Percentiles rank a stretch among this genome's conserved stretches.
Evolutionary conservation across 2,113 vertebrate genomes (phyloP).

Genomic region (Scatophagus argus): DNA sequence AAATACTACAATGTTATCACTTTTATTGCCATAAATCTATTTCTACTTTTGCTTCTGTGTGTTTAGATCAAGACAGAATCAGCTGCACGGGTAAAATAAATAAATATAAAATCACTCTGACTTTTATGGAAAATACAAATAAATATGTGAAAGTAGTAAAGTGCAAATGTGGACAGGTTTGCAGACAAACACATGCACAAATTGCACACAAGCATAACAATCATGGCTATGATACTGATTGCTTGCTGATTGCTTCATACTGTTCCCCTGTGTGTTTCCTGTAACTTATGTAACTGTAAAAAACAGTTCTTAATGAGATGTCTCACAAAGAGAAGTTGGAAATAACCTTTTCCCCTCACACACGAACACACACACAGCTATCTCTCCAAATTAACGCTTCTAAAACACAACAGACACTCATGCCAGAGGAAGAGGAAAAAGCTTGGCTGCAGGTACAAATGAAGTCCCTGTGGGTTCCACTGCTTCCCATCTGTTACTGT

Average conservation of each 20-base stretch:
- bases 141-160: background rate
- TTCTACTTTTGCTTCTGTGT: background rate
- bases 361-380: conserved; percentile 5
- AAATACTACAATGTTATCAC: too few species aligned
- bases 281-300: conserved; percentile 38
- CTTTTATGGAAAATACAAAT: conserved; percentile 38
- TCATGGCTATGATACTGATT: conserved; percentile 9
- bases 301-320: conserved; percentile 49
- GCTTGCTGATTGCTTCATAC: conserved; percentile 31
- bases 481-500: conserved; percentile 69
- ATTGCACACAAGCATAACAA: conserved; percentile 9
- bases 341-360: conserved; percentile 20
- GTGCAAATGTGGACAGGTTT: background rate
- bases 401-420: conserved; percentile 42
- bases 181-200: conserved; percentile 20
- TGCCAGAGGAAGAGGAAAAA: conserved; percentile 60
- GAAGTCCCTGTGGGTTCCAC: conserved; percentile 61
- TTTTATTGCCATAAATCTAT: background rate
- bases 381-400: conserved; percentile 58
- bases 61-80: conserved; percentile 17
- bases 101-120: conserved; percentile 7
- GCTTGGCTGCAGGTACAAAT: conserved; percentile 74
- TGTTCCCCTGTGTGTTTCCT: background rate
- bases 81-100: conserved; percentile 14
- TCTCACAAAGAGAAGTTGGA: conserved; percentile 49